These are phyloP conservation scores for Macrosoma leucophasiata DNA, from an alignment of 2,888 invertebrate species.

Conservation along the genomic window DNA sequence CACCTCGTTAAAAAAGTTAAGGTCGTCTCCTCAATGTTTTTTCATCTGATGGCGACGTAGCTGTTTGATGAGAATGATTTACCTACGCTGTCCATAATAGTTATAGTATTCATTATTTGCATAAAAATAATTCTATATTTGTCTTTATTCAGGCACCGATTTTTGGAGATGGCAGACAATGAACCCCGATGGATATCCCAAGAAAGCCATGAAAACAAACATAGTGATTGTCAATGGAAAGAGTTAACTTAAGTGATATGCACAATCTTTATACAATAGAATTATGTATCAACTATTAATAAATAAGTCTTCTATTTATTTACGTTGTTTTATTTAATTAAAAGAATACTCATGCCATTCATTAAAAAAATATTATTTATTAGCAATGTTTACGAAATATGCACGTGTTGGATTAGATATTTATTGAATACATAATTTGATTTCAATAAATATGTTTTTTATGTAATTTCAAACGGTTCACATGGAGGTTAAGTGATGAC, in stretches of 20 bases:
- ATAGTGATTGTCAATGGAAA: conserved; percentile 59
- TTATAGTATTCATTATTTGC: no score
- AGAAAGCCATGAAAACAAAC: conserved; percentile 47
- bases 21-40: no score
- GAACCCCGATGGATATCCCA: conserved; percentile 91
- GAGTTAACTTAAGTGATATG: conserved; percentile 47
- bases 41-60: no score
- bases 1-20: no score
- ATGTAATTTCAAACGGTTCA: no score
- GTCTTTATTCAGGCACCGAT: conserved; percentile 80
- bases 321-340: neutral
- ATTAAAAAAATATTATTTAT: neutral
- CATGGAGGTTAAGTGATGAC: no score
- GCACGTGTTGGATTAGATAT: neutral
- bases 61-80: no score
- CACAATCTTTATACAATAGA: conserved; percentile 3
- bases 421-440: neutral
- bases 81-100: no score
- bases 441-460: no score
- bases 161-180: conserved; percentile 96
- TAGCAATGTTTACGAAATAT: neutral
- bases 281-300: conserved; percentile 26
- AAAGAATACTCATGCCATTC: conserved; percentile 1
- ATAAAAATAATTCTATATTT: no score
- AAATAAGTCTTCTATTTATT: conserved; percentile 38